Base-by-base conservation (phyloP, 2,797 vertebrate genomes). In the Saxicola maurus region DNA sequence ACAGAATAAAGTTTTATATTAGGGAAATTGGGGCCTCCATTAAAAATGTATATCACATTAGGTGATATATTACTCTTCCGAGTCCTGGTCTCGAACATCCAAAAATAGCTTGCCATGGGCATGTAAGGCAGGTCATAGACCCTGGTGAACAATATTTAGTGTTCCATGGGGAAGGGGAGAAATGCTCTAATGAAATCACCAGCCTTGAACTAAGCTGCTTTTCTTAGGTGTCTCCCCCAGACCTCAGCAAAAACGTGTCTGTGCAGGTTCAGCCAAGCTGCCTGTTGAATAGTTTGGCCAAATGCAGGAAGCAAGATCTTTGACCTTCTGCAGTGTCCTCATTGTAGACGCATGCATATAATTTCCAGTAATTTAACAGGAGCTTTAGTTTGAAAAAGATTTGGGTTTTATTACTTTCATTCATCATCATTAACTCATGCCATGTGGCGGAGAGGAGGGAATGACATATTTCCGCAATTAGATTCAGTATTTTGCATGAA, bases 401-500 rank as follows among this genome's bases (percentile, higher is more conserved):
- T 96, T 95, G 91, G 91, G 83, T 95, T 96, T 96, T 96, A 96
- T 96, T 96, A 91, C 95, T 96, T 96, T 96, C 95, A 96, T 96
- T 96, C 95, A 96, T 96, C 96, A 96, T 96, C 95, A 96, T 94
- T 84, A 92, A 96, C 96, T 95, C 93, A 82, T 96, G 87, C 87
- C 86, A 95, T 94, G 91, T 93, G 86, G 86, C 17, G 56, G 80
- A 73, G 95, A 83, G 86, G 82, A 95, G 90, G 92, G 87, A 92
- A 92, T 91, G 89, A 93, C 93, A 86, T 86, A 84, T 59, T 93
- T 95, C 92, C 80, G 67, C 85, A 89, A 93, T 96, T 92, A 95
- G 95, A 89, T 79, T 93, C 95, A 96, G 87, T 90, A 95, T 96
- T 97, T 96, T 95, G 93, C 85, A 95, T 93, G 91, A 95, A 96